A percentile compares a stretch with the other conserved stretches of the same genome.
Conservation (phyloP, 2,113 vertebrate species). For the Pedetes capensis region DNA sequence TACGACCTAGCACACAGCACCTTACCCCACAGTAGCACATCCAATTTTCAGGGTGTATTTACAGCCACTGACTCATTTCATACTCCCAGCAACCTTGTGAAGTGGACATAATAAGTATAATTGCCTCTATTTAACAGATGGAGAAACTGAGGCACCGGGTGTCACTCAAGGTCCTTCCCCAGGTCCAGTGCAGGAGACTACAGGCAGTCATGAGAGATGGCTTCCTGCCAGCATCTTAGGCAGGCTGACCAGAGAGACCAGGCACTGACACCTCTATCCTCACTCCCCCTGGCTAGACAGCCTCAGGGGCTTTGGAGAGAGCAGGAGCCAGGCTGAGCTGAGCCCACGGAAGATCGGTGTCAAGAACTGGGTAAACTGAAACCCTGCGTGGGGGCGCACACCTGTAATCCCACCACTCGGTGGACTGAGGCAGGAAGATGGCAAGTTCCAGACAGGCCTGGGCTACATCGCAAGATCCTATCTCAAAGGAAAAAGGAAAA, state of each 20-base stretch:
- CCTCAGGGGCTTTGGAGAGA: not conserved
- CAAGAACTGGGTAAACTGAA: not conserved
- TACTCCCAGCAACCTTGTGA: not conserved
- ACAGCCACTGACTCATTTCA: not conserved
- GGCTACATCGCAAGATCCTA: no score
- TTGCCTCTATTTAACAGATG: not conserved
- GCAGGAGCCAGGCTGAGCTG: not conserved
- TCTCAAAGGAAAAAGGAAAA: no score
- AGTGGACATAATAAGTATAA: not conserved
- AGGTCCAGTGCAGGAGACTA: not conserved
- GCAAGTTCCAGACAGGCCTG: no score
- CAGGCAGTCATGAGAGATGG: not conserved
- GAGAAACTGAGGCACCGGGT: not conserved
- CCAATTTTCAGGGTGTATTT: not conserved
- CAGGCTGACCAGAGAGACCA: not conserved
- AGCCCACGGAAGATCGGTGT: not conserved
- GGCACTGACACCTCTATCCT: accelerated
- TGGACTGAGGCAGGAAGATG: no score
- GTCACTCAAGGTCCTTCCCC: not conserved
- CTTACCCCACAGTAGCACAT: not conserved
- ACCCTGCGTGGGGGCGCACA: no score
- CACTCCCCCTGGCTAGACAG: not conserved
- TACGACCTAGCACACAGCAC: not conserved
- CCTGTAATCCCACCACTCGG: no score
- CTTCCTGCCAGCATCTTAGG: accelerated